A percentile compares a stretch with the other conserved stretches of the same genome.
Conservation (phyloP, 2,888 invertebrate genomes). For the Aphodius granarius region DNA sequence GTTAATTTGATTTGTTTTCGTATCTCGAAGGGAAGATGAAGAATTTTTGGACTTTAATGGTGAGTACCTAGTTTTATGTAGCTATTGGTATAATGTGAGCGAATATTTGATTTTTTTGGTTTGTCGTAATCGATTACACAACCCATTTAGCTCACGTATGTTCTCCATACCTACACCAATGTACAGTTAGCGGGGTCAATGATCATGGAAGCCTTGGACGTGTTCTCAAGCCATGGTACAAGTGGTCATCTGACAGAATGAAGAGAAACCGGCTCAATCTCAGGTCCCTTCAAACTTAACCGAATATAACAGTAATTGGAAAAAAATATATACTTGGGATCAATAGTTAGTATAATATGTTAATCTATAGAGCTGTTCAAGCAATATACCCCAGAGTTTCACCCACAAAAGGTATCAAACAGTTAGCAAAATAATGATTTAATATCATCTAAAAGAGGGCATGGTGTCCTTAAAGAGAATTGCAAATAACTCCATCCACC, state of each 20-base stretch:
- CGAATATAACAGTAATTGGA: not conserved
- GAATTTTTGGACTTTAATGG: not conserved
- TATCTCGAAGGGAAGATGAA: not conserved
- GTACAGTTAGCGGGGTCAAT: conserved; percentile 53
- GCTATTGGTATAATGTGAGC: not conserved
- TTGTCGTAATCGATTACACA: not conserved
- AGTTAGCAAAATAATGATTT: no score
- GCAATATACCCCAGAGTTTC: no score
- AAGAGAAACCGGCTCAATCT: conserved; percentile 1
- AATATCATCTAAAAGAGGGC: no score
- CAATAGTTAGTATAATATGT: no score
- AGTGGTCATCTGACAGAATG: conserved; percentile 15
- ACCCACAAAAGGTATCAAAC: no score
- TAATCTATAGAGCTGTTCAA: no score
- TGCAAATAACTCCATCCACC: no score
- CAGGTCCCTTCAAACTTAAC: not conserved
- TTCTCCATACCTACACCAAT: conserved; percentile 45
- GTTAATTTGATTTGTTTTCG: not conserved
- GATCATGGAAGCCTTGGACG: conserved; percentile 31
- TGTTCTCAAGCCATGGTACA: conserved; percentile 14
- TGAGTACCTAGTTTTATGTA: not conserved
- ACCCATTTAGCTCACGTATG: conserved; percentile 11
- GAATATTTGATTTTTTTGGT: not conserved
- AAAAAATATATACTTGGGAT: no score
- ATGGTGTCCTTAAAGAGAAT: no score